Conservation (phyloP, 2,888 invertebrate species). For the Chymomyza amoena region DNA sequence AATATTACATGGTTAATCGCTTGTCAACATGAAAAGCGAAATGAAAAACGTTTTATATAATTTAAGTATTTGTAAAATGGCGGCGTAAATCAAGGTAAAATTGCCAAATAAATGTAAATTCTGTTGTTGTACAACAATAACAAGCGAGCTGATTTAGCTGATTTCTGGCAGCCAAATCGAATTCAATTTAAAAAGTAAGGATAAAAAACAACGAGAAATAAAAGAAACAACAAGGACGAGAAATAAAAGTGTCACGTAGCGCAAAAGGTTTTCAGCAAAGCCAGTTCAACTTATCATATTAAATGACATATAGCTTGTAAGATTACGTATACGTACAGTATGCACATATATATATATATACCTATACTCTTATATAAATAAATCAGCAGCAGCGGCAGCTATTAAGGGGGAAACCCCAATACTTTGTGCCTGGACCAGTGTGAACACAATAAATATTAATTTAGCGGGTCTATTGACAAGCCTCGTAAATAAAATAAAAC, state of each 20-base stretch:
- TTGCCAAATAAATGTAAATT: neutral
- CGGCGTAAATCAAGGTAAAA: neutral
- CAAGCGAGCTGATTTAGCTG: neutral
- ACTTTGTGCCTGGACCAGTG: neutral
- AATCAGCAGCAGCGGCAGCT: neutral
- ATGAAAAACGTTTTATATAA: neutral
- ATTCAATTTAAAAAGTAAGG: neutral
- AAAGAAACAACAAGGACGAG: neutral
- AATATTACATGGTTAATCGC: neutral
- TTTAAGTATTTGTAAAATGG: neutral
- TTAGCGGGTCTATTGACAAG: conserved; percentile 42
- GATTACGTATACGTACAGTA: neutral
- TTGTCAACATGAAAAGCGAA: neutral
- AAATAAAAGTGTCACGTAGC: neutral
- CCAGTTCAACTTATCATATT: neutral
- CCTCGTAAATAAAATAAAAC: conserved; percentile 35
- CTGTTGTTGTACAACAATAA: neutral
- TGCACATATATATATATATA: too few species aligned
- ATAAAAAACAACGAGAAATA: too few species aligned
- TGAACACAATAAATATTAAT: conserved; percentile 49
- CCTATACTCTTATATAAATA: neutral
- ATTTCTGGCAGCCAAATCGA: neutral
- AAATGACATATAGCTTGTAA: neutral
- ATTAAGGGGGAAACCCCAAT: neutral
- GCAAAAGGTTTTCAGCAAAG: neutral